These are phyloP conservation scores for Heliocidaris erythrogramma DNA, from an alignment of 35 echinoderm and acorn worm genomes.

Conservation along the genomic window DNA sequence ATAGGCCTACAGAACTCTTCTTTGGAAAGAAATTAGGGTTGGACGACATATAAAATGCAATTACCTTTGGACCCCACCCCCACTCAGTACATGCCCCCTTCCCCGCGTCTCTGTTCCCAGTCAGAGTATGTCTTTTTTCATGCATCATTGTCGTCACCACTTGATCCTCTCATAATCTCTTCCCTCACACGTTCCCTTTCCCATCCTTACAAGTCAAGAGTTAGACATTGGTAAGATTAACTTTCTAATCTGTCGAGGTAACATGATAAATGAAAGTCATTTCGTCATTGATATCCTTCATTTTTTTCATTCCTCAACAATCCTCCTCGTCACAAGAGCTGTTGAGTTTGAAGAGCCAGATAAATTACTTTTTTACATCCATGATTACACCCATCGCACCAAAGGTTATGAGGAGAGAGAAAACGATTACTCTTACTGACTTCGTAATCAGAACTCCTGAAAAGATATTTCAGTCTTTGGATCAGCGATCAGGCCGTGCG, in stretches of 20 bases:
- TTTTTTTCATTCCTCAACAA: neutral
- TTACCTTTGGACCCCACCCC: too few species aligned
- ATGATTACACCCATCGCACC: neutral
- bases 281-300: neutral
- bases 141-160: neutral
- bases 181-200: neutral
- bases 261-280: conserved; percentile 35
- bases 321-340: neutral
- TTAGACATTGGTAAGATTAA: conserved; percentile 18
- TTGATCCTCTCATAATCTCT: neutral
- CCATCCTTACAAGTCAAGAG: neutral
- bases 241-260: neutral
- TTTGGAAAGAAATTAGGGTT: too few species aligned
- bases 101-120: too few species aligned
- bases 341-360: neutral
- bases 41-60: too few species aligned
- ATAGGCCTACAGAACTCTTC: too few species aligned
- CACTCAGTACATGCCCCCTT: too few species aligned
- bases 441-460: neutral
- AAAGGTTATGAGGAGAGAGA: neutral
- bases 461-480: neutral
- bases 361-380: neutral
- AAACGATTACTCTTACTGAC: neutral
- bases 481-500: neutral
- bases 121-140: neutral